These are phyloP conservation scores for Threskiornis aethiopicus DNA, from an alignment of 2,797 vertebrate species.

Conservation along the genomic window DNA sequence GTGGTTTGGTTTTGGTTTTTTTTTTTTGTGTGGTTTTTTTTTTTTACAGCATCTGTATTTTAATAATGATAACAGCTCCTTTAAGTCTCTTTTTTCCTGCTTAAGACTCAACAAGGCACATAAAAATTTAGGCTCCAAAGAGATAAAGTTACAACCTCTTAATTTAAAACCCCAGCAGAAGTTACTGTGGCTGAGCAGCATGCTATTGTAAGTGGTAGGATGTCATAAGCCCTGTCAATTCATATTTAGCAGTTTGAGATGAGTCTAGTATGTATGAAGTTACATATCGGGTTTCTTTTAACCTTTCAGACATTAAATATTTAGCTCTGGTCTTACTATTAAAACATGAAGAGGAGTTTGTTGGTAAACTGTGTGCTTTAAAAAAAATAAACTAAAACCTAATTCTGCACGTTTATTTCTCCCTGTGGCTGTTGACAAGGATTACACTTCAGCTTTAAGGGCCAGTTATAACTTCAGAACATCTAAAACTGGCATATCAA, in stretches of 20 bases:
- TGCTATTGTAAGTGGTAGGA: not conserved
- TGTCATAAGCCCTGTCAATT: not conserved
- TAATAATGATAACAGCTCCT: not conserved
- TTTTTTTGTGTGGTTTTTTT: not conserved
- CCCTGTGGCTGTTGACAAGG: not conserved
- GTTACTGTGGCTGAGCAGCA: not conserved
- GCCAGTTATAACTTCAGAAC: not conserved
- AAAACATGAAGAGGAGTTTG: not conserved
- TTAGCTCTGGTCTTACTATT: not conserved
- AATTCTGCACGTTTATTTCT: not conserved
- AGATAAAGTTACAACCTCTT: not conserved
- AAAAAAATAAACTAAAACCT: not conserved
- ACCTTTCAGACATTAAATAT: constrained; percentile 21
- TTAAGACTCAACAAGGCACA: not conserved
- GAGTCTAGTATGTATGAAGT: not conserved
- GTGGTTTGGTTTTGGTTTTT: too few relatives aligned
- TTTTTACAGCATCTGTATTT: not conserved
- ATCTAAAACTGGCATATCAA: not conserved
- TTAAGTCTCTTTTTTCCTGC: not conserved
- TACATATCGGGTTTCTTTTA: not conserved
- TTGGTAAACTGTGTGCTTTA: not conserved
- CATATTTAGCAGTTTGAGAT: constrained; percentile 4
- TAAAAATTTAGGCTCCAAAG: not conserved
- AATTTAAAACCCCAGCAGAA: not conserved
- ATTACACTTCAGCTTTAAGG: not conserved